These are phyloP conservation scores for Urocyon cinereoargenteus DNA, from an alignment of 2,797 vertebrate genomes.

Conservation along the genomic window DNA sequence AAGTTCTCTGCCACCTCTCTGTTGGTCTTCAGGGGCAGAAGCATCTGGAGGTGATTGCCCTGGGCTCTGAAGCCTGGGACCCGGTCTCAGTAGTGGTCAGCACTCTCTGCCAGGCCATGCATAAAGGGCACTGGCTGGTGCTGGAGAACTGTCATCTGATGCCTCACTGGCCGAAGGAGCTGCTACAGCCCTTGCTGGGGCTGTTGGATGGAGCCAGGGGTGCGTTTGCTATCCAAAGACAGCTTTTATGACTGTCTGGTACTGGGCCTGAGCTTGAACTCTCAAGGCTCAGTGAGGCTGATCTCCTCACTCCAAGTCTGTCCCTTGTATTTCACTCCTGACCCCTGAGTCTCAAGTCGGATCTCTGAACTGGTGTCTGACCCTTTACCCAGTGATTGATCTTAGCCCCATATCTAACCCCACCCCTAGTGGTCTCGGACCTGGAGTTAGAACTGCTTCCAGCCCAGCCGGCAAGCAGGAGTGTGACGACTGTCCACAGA, in stretches of 20 bases:
- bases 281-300: no score
- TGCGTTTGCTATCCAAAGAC: slow-evolving; percentile 18
- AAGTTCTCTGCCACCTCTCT: slow-evolving; percentile 31
- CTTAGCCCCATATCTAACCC: slow-evolving; percentile 41
- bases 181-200: slow-evolving; percentile 79
- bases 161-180: slow-evolving; percentile 87
- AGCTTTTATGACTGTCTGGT: background rate
- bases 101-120: slow-evolving; percentile 83
- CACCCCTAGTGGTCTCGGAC: slow-evolving; percentile 61
- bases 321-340: background rate
- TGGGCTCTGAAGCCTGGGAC: slow-evolving; percentile 84
- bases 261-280: background rate
- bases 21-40: slow-evolving; percentile 58
- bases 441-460: slow-evolving; percentile 33
- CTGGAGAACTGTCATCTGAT: slow-evolving; percentile 92
- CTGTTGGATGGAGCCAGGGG: slow-evolving; percentile 60
- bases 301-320: background rate
- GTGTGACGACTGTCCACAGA: slow-evolving; percentile 77
- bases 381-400: slow-evolving; percentile 29
- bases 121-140: slow-evolving; percentile 92
- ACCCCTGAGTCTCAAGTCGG: slow-evolving; percentile 24
- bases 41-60: slow-evolving; percentile 86
- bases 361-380: background rate
- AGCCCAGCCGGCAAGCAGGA: slow-evolving; percentile 12
- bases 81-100: slow-evolving; percentile 81